These are phyloP conservation scores for Hyles vespertilio DNA, from an alignment of 1,140 invertebrate genomes.

Conservation along the genomic window DNA sequence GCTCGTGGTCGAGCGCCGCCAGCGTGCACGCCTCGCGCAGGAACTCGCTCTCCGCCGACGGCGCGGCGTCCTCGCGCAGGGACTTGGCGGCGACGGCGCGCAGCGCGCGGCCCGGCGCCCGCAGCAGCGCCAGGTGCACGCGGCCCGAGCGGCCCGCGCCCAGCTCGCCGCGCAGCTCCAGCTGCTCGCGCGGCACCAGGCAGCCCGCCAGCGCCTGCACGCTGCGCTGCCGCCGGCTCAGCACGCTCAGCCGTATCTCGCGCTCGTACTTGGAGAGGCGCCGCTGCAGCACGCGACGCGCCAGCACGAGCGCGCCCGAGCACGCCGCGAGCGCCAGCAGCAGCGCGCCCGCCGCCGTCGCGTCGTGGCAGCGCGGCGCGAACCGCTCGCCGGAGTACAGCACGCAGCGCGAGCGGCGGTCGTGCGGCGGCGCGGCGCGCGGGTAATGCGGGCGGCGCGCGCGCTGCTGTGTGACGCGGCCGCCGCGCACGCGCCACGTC, in stretches of 20 bases:
- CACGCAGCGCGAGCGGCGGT: slow-evolving; percentile 82
- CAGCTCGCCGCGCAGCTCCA: slow-evolving; percentile 50
- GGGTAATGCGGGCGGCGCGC: slow-evolving; percentile 56
- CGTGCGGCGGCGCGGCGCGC: slow-evolving; percentile 76
- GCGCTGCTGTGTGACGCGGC: slow-evolving; percentile 17
- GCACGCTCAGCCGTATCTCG: slow-evolving; percentile 85
- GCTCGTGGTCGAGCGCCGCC: slow-evolving; percentile 85
- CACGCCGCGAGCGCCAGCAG: background rate
- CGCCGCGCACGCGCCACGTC: slow-evolving; percentile 19
- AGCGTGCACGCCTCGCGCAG: slow-evolving; percentile 84
- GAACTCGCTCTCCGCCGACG: slow-evolving; percentile 93
- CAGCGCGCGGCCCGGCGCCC: slow-evolving; percentile 82
- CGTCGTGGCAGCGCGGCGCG: slow-evolving; percentile 81
- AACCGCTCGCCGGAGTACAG: slow-evolving; percentile 80
- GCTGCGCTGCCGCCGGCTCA: slow-evolving; percentile 89
- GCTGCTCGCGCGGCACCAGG: slow-evolving; percentile 10
- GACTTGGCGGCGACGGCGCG: slow-evolving; percentile 95
- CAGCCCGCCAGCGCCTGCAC: slow-evolving; percentile 80
- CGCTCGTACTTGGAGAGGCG: slow-evolving; percentile 75
- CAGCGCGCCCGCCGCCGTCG: background rate
- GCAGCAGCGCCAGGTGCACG: slow-evolving; percentile 16
- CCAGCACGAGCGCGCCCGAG: slow-evolving; percentile 82
- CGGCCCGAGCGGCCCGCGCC: slow-evolving; percentile 91
- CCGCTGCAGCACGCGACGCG: slow-evolving; percentile 79
- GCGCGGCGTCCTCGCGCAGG: slow-evolving; percentile 84